Evolutionary conservation across 1,140 invertebrate genomes (phyloP).

Genomic region (Hycleus phaleratus): DNA sequence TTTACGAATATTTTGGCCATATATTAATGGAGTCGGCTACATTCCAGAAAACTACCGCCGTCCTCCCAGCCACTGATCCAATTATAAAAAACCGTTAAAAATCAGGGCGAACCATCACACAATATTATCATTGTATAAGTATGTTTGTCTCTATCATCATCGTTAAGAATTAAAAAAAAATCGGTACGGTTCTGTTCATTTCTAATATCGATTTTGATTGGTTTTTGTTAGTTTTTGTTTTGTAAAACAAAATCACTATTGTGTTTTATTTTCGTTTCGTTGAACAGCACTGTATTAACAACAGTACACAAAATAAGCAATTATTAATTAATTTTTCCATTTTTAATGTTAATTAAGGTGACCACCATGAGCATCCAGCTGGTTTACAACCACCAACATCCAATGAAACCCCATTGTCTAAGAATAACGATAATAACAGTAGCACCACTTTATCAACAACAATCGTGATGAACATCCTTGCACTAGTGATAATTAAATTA

Average conservation of each 20-base stretch:
- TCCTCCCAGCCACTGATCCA: constrained; percentile 30
- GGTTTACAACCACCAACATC: neutral
- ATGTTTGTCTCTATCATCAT: constrained; percentile 2
- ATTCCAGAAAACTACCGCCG: constrained; percentile 39
- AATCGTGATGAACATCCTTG: too few species aligned
- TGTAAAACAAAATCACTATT: neutral
- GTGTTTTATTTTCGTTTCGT: neutral
- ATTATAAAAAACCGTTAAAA: constrained; percentile 9
- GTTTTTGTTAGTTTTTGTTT: neutral
- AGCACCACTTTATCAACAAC: too few species aligned
- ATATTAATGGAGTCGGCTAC: constrained; percentile 36
- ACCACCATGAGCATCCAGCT: neutral
- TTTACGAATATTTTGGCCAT: constrained; percentile 27
- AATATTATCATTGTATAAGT: neutral
- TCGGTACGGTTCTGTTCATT: too few species aligned
- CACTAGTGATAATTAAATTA: too few species aligned
- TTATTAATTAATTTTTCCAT: too few species aligned
- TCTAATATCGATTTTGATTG: constrained; percentile 1
- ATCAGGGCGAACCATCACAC: neutral
- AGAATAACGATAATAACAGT: too few species aligned
- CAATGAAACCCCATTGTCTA: neutral
- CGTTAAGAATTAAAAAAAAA: neutral
- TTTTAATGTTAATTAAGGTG: neutral
- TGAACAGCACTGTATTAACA: neutral
- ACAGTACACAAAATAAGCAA: too few species aligned